Base-by-base conservation (phyloP, 92 coral and sea anemone species). In the Hydrozoanthus gracilis region DNA sequence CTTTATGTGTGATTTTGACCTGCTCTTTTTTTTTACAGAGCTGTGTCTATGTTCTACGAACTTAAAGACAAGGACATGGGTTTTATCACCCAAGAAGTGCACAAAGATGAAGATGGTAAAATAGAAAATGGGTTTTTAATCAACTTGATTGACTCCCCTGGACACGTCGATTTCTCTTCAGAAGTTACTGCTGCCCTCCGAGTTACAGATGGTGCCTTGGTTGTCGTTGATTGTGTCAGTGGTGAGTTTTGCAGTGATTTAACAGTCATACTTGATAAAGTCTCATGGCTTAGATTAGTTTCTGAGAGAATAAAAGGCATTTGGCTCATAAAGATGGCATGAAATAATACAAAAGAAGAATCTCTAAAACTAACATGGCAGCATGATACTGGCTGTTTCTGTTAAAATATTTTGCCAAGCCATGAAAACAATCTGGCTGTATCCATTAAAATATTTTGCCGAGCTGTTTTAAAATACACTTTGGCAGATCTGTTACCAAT, bases 181-280 rank as follows among this genome's bases (percentile, higher is more conserved):
- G 99, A 96, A 76, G 99, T 96, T 1, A 96, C 99, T 55, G 99
- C 99, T 88, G 99, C 99, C 16, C 85, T 96, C 5, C 99, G 99
- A 89, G 99, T 96, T 27, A 96, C 99, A 46, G 99, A 96, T 90
- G 99, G 99, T 76, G 99, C 99, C 44, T 90, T 96, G 69, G 99
- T 96, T 56, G 99, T 96, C 3, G 99, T 96, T 2, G 99, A 96
- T 68, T 89, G 96, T 83, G 95, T 96, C 39, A 96, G 99, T 90
- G 99, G 99, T 96, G 82, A 82, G 99, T 89, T 15, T 58, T 73
- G 5, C 48, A 27, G 39, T 27, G 39, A 27, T 27, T 27, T 27
- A 27, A 27, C 39, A 27, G 39, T 27, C 39, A 27, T 27, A 27
- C 39, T 27, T 27, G 2, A 27, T 27, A 27, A 27, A 27, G 39